phyloP scores from a whole-genome alignment of 2,113 vertebrate genomes.

The Aldabrachelys gigantea region DNA sequence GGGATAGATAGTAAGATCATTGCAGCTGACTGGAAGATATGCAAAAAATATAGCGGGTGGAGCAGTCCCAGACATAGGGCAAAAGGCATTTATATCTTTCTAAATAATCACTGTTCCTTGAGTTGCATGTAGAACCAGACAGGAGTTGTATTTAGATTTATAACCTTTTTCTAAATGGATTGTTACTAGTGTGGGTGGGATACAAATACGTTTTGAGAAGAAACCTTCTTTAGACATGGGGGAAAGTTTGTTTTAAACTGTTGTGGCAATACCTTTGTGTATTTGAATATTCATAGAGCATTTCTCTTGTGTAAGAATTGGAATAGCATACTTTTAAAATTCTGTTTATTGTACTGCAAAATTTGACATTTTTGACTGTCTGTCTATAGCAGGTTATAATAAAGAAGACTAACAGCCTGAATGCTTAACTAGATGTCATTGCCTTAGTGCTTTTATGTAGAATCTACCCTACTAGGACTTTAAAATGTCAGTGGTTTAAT shows the following conservation, averaged over 20 bases:
- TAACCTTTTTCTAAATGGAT: background rate
- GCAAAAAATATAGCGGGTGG: background rate
- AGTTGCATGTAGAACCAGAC: background rate
- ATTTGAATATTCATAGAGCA: background rate
- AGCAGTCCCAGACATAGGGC: background rate
- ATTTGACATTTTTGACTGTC: background rate
- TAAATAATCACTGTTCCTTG: background rate
- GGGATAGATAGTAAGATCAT: background rate
- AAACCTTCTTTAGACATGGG: fast-evolving
- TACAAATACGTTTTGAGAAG: fast-evolving
- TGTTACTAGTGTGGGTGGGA: background rate
- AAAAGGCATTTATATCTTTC: constrained; percentile 7
- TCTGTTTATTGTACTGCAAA: background rate
- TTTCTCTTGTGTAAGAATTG: background rate
- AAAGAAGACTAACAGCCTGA: background rate
- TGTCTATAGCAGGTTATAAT: background rate
- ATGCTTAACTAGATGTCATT: background rate
- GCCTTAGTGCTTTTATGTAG: background rate
- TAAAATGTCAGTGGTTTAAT: constrained; percentile 36
- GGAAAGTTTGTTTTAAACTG: background rate
- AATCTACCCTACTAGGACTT: background rate
- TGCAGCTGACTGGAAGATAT: background rate
- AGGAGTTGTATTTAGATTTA: background rate
- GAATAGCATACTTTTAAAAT: background rate
- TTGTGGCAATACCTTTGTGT: background rate